A percentile compares a stretch with the other conserved stretches of the same genome.
Evolutionary conservation across 2,797 vertebrate species (phyloP).

Genomic region (Argya squamiceps): DNA sequence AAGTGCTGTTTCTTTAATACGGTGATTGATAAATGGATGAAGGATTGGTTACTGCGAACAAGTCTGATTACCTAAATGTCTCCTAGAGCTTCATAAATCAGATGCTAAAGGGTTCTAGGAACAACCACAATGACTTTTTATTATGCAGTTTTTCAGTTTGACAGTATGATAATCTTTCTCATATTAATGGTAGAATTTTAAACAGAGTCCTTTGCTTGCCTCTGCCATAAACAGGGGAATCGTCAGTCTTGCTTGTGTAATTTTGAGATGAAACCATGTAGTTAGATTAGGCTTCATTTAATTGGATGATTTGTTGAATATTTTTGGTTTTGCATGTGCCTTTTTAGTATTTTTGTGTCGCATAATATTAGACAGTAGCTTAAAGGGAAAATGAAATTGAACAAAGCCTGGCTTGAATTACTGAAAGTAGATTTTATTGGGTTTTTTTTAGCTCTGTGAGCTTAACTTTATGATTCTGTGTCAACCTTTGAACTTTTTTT

Average conservation of each 20-base stretch:
- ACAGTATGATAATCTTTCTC: background rate
- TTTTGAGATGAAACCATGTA: background rate
- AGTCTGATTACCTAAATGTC: background rate
- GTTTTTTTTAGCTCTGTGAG: fast-evolving
- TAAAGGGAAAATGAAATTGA: background rate
- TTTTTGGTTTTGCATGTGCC: background rate
- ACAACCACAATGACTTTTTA: background rate
- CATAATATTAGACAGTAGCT: background rate
- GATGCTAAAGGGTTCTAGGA: background rate
- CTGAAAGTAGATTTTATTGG: background rate
- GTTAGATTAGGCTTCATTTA: background rate
- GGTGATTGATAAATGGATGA: background rate
- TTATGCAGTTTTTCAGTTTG: background rate
- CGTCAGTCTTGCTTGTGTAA: background rate
- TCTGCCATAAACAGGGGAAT: background rate
- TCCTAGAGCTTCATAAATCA: background rate
- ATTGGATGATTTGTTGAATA: background rate
- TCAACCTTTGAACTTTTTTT: background rate
- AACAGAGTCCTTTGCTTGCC: background rate
- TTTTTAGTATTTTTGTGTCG: background rate
- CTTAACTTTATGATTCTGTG: background rate
- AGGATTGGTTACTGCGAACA: background rate
- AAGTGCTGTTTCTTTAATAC: background rate
- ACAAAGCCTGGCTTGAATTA: background rate
- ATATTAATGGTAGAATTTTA: background rate